Conservation (phyloP, 2,888 invertebrate species). For the Apamea monoglypha region DNA sequence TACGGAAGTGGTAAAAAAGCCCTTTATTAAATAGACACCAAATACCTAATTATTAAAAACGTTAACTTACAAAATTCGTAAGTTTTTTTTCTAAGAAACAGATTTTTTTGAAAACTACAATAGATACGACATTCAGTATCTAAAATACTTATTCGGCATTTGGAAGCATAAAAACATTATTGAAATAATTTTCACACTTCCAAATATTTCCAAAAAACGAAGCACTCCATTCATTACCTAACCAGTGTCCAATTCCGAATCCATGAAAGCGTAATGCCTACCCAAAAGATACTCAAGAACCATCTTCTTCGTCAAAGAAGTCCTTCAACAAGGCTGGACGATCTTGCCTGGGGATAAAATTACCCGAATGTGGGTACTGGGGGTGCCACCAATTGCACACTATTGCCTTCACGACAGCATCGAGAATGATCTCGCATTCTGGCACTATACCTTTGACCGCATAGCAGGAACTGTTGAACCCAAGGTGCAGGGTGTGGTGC, state of each 20-base stretch:
- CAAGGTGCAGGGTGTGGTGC: constrained; percentile 89
- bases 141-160: constrained; percentile 9
- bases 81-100: neutral
- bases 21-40: neutral
- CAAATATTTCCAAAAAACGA: neutral
- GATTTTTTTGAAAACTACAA: neutral
- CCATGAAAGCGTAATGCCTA: neutral
- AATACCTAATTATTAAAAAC: neutral
- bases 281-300: constrained; percentile 19
- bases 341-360: constrained; percentile 50
- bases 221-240: constrained; percentile 12
- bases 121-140: neutral
- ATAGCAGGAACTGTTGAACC: constrained; percentile 83
- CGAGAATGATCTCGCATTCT: constrained; percentile 78
- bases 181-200: neutral
- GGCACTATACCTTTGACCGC: constrained; percentile 74
- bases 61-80: constrained; percentile 5
- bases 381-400: constrained; percentile 82
- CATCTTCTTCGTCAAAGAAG: constrained; percentile 63
- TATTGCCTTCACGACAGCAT: constrained; percentile 78
- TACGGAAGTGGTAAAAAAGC: neutral
- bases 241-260: neutral
- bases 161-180: neutral
- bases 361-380: constrained; percentile 68
- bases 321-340: constrained; percentile 42